Conservation (phyloP, 2,797 vertebrate species). For the Bufotes viridis region DNA sequence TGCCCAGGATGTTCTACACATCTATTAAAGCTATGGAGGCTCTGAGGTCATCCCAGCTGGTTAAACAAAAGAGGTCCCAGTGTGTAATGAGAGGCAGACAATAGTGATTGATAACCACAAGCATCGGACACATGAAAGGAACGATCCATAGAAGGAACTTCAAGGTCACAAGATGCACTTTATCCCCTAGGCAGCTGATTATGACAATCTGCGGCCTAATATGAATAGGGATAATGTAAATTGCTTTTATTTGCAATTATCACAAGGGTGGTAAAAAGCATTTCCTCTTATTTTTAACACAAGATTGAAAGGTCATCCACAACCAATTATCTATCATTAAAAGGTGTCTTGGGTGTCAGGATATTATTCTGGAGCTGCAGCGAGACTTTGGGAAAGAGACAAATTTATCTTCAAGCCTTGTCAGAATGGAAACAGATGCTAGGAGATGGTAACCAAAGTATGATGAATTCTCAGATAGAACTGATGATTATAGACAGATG, state of each 20-base stretch:
- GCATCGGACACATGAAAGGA: constrained; percentile 43
- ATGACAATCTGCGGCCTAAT: constrained; percentile 24
- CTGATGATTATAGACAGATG: background rate
- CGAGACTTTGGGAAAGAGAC: constrained; percentile 17
- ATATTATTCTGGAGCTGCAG: constrained; percentile 32
- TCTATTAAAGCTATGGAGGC: background rate
- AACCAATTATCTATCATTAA: constrained; percentile 54
- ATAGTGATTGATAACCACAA: constrained; percentile 59
- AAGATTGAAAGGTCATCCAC: constrained; percentile 54
- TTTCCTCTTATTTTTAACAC: constrained; percentile 12
- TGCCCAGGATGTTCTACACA: constrained; percentile 29
- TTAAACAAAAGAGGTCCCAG: constrained; percentile 24
- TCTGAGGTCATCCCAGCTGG: constrained; percentile 25
- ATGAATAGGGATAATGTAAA: constrained; percentile 45
- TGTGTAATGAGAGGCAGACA: constrained; percentile 43
- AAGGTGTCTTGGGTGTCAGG: constrained; percentile 37
- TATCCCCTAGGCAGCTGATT: constrained; percentile 40
- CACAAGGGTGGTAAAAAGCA: constrained; percentile 18
- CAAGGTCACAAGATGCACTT: constrained; percentile 26
- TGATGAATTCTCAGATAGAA: background rate
- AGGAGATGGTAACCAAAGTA: background rate
- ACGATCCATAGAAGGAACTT: constrained; percentile 34
- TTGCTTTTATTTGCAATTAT: constrained; percentile 43
- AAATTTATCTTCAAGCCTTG: constrained; percentile 2
- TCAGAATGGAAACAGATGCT: constrained; percentile 43